A percentile compares a stretch with the other conserved stretches of the same genome.
These are phyloP conservation scores for Mythimna pallens DNA, from an alignment of 2,888 invertebrate genomes.

Conservation along the genomic window DNA sequence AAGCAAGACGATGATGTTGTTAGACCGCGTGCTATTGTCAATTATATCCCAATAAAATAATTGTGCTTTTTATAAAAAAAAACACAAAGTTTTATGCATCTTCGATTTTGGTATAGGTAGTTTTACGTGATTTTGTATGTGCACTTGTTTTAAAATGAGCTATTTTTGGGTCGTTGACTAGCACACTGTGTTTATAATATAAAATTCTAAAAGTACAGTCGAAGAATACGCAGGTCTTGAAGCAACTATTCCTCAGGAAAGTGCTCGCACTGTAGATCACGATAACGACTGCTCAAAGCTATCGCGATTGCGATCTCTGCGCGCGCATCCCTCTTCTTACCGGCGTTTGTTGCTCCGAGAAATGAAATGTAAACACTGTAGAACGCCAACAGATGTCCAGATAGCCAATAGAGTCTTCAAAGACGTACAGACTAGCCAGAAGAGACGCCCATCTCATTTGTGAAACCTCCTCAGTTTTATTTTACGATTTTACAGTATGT, in stretches of 20 bases:
- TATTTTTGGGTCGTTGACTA: constrained; percentile 13
- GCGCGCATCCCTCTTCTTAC: constrained; percentile 80
- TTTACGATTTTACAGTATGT: background rate
- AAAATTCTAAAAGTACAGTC: constrained; percentile 67
- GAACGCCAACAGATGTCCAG: constrained; percentile 88
- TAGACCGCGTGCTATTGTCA: constrained; percentile 36
- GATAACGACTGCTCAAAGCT: constrained; percentile 86
- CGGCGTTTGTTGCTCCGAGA: constrained; percentile 86
- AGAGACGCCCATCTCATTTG: constrained; percentile 57
- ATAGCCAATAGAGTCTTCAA: constrained; percentile 85
- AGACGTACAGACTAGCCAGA: constrained; percentile 74
- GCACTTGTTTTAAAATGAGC: background rate
- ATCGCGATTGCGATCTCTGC: constrained; percentile 86
- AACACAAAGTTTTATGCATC: background rate
- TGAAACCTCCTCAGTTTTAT: background rate
- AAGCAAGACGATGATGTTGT: constrained; percentile 40
- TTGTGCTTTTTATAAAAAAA: background rate
- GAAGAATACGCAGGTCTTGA: constrained; percentile 70
- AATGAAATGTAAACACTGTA: constrained; percentile 89
- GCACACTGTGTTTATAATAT: constrained; percentile 32
- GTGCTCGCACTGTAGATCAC: constrained; percentile 76
- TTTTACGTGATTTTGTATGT: background rate
- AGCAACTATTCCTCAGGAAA: constrained; percentile 69
- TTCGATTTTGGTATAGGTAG: background rate
- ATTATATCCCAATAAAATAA: constrained; percentile 34